Percentiles rank a stretch among this genome's conserved stretches.
phyloP scores from a whole-genome alignment of 1,140 invertebrate species.

The Heliconius himera region DNA sequence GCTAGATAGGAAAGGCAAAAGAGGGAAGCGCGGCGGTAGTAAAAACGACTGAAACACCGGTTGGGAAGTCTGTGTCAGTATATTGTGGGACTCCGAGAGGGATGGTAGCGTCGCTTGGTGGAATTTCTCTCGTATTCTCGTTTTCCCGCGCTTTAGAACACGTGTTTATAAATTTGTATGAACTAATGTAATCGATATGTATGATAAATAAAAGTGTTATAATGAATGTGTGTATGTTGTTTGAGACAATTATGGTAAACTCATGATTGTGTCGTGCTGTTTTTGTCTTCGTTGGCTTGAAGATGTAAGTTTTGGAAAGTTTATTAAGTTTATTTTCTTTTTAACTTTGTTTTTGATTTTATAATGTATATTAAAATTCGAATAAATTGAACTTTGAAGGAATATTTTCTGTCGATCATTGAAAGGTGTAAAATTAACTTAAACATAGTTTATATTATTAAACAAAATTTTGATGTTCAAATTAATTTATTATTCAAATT shows the following conservation, averaged over 20 bases:
- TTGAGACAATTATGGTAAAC: constrained; percentile 52
- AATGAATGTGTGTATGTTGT: constrained; percentile 50
- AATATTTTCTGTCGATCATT: too few relatives aligned
- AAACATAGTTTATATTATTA: too few relatives aligned
- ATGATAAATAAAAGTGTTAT: constrained; percentile 34
- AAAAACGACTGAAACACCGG: constrained; percentile 66
- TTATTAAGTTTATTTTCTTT: background rate
- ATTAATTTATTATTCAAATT: too few relatives aligned
- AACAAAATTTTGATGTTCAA: too few relatives aligned
- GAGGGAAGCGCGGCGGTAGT: constrained; percentile 69
- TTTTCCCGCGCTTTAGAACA: constrained; percentile 67
- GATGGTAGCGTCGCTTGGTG: constrained; percentile 63
- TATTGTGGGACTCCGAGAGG: constrained; percentile 59
- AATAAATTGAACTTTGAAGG: too few relatives aligned
- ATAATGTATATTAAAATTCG: background rate
- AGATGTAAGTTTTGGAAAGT: constrained; percentile 56
- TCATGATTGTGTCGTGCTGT: constrained; percentile 68
- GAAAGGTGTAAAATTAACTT: too few relatives aligned
- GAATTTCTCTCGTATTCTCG: constrained; percentile 59
- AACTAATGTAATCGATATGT: constrained; percentile 34
- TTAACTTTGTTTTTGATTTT: background rate
- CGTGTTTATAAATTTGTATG: constrained; percentile 51
- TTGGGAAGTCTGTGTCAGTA: constrained; percentile 64
- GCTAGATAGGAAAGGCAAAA: constrained; percentile 67
- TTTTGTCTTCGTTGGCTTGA: constrained; percentile 58